Base-by-base conservation (phyloP, 2,888 invertebrate genomes). In the Tachina lurida region DNA sequence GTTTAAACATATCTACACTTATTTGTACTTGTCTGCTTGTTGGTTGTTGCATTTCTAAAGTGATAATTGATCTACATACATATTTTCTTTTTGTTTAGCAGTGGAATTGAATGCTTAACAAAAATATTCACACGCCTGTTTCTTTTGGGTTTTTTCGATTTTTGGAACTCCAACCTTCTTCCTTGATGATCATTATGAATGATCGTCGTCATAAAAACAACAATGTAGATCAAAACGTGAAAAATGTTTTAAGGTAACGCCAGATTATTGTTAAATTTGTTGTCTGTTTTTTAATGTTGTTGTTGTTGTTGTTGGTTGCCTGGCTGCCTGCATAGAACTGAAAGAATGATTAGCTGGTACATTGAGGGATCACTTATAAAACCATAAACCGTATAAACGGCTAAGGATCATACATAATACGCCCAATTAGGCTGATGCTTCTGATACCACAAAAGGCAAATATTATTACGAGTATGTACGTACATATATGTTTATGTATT, bases 361-460 rank as follows among this genome's bases (percentile, higher is more conserved):
- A 56, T 73, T 67, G 56, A 68, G 87, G 85, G 84, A 82, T 88
- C 89, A 87, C 88, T 87, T 88, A 87, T 88, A 87, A 88, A 88
- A 87, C 60, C 84, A 84, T 87, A 88, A 88, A 87, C 84, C 76
- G 84, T 86, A 78, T 86, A 87, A 88, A 88, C 65, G 84, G 85
- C 76, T 75, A 87, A 87, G 87, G 87, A 86, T 89, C 88, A 89
- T 88, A 88, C 84, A 89, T 88, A 89, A 89, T 88, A 90, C 91
- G 89, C 89, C 92, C 92, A 92, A 92, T 92, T 92, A 92, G 92
- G 89, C 90, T 89, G 89, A 91, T 91, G 92, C 92, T 92, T 92
- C 92, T 92, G 92, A 92, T 92, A 49, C 70, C 19, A 54, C 49
- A 68, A 60, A 58, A 77, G 52, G n/a, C 15, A 45, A 63, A 75